A percentile compares a stretch with the other conserved stretches of the same genome.
phyloP scores from a whole-genome alignment of 2,888 invertebrate species.

The Drosophila quasianomalipes region DNA sequence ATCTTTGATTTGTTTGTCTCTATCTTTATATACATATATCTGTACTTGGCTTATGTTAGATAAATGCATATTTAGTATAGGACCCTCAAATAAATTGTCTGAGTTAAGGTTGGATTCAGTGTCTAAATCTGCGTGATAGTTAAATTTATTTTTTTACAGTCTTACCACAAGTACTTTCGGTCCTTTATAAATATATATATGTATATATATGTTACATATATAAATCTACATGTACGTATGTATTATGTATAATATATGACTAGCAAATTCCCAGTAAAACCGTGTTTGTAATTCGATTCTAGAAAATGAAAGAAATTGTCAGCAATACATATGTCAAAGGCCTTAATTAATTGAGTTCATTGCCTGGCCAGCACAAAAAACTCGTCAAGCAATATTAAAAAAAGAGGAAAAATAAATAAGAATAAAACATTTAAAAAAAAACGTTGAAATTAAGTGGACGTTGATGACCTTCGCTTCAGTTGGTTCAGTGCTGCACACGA shows the following conservation, averaged over 20 bases:
- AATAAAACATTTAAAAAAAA: slow-evolving; percentile 47
- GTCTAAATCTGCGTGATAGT: not conserved
- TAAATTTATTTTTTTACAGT: not conserved
- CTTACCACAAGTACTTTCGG: not conserved
- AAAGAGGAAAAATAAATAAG: slow-evolving; percentile 9
- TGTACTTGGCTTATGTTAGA: not conserved
- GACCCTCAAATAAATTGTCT: not conserved
- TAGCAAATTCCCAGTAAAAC: not conserved
- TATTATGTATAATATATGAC: not conserved
- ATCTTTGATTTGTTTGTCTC: not conserved
- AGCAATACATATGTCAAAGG: slow-evolving; percentile 62
- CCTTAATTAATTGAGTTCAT: slow-evolving; percentile 73
- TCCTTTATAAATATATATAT: not conserved
- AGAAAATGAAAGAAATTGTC: slow-evolving; percentile 2
- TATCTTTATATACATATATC: not conserved
- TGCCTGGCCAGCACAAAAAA: slow-evolving; percentile 57
- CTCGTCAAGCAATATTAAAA: slow-evolving; percentile 27
- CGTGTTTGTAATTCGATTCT: not conserved
- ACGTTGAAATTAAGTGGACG: slow-evolving; percentile 49
- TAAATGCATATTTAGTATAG: not conserved
- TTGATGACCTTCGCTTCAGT: slow-evolving; percentile 74
- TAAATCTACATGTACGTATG: not conserved
- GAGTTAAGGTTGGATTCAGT: not conserved
- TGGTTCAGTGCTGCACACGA: slow-evolving; percentile 63
- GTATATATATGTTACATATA: too few relatives aligned